Evolutionary conservation across 2,113 vertebrate species (phyloP).

Genomic region (Sapayoa aenigma): DNA sequence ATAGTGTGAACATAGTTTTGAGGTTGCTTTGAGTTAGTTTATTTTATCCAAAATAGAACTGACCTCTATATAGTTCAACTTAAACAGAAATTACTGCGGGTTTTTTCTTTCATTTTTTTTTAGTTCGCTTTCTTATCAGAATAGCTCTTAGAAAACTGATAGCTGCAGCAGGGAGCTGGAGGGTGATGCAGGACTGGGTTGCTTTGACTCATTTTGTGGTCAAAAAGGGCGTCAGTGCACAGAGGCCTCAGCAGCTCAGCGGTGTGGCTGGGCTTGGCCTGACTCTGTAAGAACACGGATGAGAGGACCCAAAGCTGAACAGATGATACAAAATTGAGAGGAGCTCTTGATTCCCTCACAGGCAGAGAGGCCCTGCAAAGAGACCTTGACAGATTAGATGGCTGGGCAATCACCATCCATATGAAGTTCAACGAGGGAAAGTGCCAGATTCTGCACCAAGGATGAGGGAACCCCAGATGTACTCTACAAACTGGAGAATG

Average conservation of each 20-base stretch:
- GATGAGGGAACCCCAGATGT: background rate
- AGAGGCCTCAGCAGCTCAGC: background rate
- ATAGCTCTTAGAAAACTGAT: fast-evolving
- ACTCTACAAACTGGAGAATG: background rate
- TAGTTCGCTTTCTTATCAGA: background rate
- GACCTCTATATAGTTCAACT: background rate
- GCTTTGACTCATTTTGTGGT: background rate
- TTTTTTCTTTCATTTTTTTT: background rate
- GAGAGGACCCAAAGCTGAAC: background rate
- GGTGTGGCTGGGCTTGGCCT: background rate
- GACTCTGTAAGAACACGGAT: background rate
- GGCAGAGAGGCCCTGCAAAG: background rate
- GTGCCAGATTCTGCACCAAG: fast-evolving
- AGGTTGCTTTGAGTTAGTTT: background rate
- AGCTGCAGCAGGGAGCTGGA: fast-evolving
- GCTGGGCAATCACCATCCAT: background rate
- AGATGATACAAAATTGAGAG: background rate
- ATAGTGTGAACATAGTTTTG: background rate
- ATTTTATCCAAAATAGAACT: background rate
- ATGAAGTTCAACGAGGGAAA: background rate
- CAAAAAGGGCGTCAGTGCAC: fast-evolving
- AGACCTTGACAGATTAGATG: background rate
- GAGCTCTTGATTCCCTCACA: background rate
- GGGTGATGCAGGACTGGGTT: fast-evolving
- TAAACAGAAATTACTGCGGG: background rate